Conservation (phyloP, 92 coral and sea anemone genomes). For the Porites evermanni region DNA sequence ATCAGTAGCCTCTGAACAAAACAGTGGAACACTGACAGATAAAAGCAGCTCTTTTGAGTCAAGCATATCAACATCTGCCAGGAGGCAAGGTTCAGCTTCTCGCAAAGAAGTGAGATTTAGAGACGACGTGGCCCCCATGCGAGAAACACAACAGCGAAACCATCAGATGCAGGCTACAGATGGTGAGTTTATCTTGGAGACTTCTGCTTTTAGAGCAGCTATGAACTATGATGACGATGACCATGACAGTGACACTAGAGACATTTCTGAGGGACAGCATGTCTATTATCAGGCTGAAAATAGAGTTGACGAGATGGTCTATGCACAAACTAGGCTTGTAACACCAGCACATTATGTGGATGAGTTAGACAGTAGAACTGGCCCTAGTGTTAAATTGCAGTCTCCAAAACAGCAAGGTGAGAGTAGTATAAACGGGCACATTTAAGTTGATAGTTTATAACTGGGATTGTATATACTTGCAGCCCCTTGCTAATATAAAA, state of each 20-base stretch:
- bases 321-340: constrained; percentile 17
- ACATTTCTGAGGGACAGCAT: constrained; percentile 28
- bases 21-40: constrained; percentile 66
- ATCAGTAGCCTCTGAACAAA: constrained; percentile 17
- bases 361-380: constrained; percentile 19
- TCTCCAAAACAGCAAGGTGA: constrained; percentile 38
- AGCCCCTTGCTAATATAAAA: not conserved
- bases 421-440: not conserved
- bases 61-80: constrained; percentile 28
- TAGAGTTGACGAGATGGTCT: constrained; percentile 11
- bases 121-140: constrained; percentile 23
- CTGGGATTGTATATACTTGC: too few relatives aligned
- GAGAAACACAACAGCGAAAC: constrained; percentile 9
- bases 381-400: constrained; percentile 18
- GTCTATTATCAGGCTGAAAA: constrained; percentile 22
- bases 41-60: constrained; percentile 71
- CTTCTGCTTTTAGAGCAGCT: constrained; percentile 90
- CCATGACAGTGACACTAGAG: constrained; percentile 25
- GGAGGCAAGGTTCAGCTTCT: constrained; percentile 17
- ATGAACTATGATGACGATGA: constrained; percentile 79
- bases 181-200: constrained; percentile 85
- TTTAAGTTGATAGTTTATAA: not conserved
- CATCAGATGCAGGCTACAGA: constrained; percentile 25
- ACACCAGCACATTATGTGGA: constrained; percentile 11
- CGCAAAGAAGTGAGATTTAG: constrained; percentile 70